Evolutionary conservation across 37 sponge, comb jelly and placozoan species (phyloP), one percentile per base, ranked within the genome.

Genomic region (Haliclona indistincta): DNA sequence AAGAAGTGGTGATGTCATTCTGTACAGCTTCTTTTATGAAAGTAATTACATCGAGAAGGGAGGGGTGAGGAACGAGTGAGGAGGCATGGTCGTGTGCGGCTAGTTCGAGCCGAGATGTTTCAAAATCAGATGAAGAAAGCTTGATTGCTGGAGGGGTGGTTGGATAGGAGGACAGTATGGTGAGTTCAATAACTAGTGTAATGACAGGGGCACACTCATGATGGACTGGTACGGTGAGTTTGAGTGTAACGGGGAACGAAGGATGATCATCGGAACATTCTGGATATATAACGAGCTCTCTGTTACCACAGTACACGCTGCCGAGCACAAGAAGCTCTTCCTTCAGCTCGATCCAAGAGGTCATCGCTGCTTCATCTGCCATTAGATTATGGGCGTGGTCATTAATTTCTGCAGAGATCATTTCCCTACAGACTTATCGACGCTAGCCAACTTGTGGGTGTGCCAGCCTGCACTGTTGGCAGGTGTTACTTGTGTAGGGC

Each of bases 301-400:
- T 37, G 4, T 26, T 25, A 8, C 37, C 56, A 20, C 73, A 54
- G 58, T 72, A 72, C 23, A 72, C 55, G 56, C 58, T 72, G 25
- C 38, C 33, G 22, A 72, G 38, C 20, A 42, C 32, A 2, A 54
- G 19, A 22, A 72, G 33, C 36, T 72, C 73, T 30, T 72, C 73
- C 23, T 33, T 54, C 56, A 55, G 58, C 22, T 55, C 49, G 26
- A 28, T 44, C 70, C 70, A 70, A 34, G n/a, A n/a, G n/a, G n/a
- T 34, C 62, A 32, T 60, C 62, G 30, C 35, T 32, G 62, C 62
- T 34, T 32, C 30, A 60, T 29, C 32, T 60, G 62, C 62, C 62
- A 29, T 34, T 60, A 34, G 30, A 34, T 32, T 6, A 60, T 32
- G 30, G 62, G 11, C 8, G 62, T 20, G 62, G 32, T 32, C 30